Conservation (phyloP, 2,113 vertebrate species). For the Hypomesus transpacificus region DNA sequence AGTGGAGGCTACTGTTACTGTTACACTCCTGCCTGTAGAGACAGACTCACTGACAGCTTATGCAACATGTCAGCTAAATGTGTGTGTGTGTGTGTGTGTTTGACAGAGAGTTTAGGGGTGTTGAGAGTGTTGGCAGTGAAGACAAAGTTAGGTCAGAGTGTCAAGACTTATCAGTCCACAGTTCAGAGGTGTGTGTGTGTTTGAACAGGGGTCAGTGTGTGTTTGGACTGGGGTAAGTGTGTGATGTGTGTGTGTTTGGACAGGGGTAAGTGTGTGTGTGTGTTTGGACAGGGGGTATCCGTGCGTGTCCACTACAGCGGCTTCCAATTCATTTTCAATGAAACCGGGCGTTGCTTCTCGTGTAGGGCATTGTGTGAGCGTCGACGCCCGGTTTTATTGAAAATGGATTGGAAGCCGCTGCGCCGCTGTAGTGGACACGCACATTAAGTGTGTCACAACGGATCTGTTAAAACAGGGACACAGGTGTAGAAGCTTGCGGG, state of each 20-base stretch:
- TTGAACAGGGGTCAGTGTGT: conserved; percentile 22
- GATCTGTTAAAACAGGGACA: conserved; percentile 18
- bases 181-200: conserved; percentile 1
- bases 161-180: conserved; percentile 38
- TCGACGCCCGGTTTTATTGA: too few relatives aligned
- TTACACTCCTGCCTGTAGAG: conserved; percentile 36
- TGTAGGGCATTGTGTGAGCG: too few relatives aligned
- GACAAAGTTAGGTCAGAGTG: conserved; percentile 45
- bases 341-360: too few relatives aligned
- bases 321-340: too few relatives aligned
- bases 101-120: conserved; percentile 33
- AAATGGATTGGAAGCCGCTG: too few relatives aligned
- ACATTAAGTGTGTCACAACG: conserved; percentile 32
- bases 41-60: conserved; percentile 60
- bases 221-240: background rate
- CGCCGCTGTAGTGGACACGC: too few relatives aligned
- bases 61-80: conserved; percentile 61
- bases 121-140: conserved; percentile 49
- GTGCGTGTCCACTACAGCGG: too few relatives aligned
- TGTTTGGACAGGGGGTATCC: conserved; percentile 8
- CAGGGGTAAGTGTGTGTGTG: background rate
- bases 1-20: conserved; percentile 30
- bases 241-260: background rate
- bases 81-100: conserved; percentile 30
- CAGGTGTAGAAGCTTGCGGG: conserved; percentile 13